Evolutionary conservation across 1,140 invertebrate genomes (phyloP).

Genomic region (Dolichoris vasculosae): DNA sequence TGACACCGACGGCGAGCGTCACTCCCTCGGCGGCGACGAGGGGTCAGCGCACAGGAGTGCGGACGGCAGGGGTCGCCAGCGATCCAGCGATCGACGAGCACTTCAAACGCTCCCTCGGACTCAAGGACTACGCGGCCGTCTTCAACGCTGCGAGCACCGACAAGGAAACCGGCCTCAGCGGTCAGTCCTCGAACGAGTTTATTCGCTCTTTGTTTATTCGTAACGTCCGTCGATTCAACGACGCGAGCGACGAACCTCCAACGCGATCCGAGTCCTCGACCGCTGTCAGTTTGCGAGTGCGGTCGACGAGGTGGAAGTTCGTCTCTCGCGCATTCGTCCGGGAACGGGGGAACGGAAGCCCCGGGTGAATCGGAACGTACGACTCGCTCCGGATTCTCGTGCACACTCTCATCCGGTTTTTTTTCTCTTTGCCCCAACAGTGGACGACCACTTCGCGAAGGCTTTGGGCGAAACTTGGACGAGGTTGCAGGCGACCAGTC

Average conservation of each 20-base stretch:
- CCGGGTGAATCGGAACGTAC: too few relatives aligned
- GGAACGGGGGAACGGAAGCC: too few relatives aligned
- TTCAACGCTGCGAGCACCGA: constrained; percentile 78
- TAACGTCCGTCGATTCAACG: constrained; percentile 85
- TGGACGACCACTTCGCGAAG: constrained; percentile 98
- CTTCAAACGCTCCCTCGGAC: constrained; percentile 91
- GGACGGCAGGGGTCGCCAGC: constrained; percentile 71
- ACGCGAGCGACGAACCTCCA: constrained; percentile 59
- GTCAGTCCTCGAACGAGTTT: too few relatives aligned
- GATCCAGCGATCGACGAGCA: constrained; percentile 97
- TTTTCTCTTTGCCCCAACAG: constrained; percentile 53
- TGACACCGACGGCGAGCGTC: constrained; percentile 66
- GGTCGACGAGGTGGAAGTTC: too few relatives aligned
- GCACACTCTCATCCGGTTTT: neutral
- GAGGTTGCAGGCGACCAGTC: constrained; percentile 81
- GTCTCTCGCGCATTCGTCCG: too few relatives aligned
- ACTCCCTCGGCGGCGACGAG: constrained; percentile 67
- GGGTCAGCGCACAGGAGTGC: constrained; percentile 67
- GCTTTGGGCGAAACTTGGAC: constrained; percentile 95
- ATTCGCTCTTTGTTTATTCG: too few relatives aligned
- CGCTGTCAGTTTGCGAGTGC: too few relatives aligned
- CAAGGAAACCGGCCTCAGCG: constrained; percentile 71
- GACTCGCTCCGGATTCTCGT: neutral
- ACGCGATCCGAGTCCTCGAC: too few relatives aligned
- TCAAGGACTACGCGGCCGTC: constrained; percentile 87